A percentile compares a stretch with the other conserved stretches of the same genome.
phyloP scores from a whole-genome alignment of 1,140 invertebrate species.

The Scylla paramamosain region DNA sequence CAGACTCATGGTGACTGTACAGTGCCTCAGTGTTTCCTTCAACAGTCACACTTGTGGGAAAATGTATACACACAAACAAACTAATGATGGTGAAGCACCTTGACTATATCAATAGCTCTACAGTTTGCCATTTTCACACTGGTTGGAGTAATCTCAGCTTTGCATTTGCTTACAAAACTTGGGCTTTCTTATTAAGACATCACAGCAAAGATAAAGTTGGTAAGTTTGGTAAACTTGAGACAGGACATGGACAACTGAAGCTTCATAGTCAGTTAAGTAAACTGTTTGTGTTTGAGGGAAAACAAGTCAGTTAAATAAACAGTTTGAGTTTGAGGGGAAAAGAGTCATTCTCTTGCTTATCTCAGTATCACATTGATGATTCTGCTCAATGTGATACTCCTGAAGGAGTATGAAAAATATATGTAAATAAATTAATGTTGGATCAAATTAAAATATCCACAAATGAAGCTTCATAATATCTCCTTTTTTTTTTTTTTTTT shows the following conservation, averaged over 20 bases:
- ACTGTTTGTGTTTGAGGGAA: background rate
- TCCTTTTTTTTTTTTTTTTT: background rate
- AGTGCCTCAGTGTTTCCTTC: background rate
- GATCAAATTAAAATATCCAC: background rate
- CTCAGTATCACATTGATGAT: background rate
- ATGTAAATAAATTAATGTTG: background rate
- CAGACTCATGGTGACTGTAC: background rate
- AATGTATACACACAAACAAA: conserved; percentile 24
- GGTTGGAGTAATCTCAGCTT: conserved; percentile 45
- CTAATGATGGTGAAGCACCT: conserved; percentile 28
- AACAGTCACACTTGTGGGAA: background rate
- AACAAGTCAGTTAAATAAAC: no score
- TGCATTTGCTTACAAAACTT: conserved; percentile 54
- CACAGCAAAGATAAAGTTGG: conserved; percentile 68
- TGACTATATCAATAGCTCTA: conserved; percentile 39
- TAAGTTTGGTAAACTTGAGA: conserved; percentile 61
- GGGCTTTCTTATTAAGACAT: conserved; percentile 59
- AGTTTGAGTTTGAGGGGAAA: no score
- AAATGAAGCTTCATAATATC: background rate
- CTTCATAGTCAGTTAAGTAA: conserved; percentile 8
- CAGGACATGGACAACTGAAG: conserved; percentile 30
- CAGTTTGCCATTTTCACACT: conserved; percentile 40
- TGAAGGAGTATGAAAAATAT: conserved; percentile 4
- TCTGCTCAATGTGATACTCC: background rate
- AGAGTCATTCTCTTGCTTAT: no score